Conservation (phyloP, 2,888 invertebrate genomes). For the Rotaria magnacalcarata region DNA sequence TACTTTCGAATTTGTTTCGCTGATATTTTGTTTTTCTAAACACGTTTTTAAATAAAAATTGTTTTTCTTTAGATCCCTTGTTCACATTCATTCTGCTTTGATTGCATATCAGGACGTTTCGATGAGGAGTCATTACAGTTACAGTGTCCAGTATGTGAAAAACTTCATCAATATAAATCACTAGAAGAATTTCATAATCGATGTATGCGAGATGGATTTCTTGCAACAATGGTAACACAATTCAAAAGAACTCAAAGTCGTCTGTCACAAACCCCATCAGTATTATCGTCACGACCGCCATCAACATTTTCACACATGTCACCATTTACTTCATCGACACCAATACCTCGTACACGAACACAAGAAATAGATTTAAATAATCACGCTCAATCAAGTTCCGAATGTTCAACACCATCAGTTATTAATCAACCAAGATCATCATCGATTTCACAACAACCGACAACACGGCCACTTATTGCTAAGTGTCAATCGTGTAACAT, state of each 20-base stretch:
- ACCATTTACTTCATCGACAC: background rate
- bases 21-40: no score
- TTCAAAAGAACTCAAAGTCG: background rate
- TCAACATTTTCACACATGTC: background rate
- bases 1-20: no score
- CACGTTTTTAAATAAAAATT: background rate
- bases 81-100: slow-evolving; percentile 11
- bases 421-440: background rate
- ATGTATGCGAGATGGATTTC: slow-evolving; percentile 1
- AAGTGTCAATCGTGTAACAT: background rate
- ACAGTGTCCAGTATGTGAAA: background rate
- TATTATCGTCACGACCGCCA: background rate
- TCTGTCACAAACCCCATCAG: background rate
- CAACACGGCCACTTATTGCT: background rate
- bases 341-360: background rate
- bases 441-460: background rate
- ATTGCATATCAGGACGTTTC: background rate
- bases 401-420: background rate
- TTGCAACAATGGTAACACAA: background rate
- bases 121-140: background rate
- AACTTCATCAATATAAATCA: background rate
- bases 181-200: background rate
- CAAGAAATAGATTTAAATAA: background rate
- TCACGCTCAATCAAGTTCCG: background rate
- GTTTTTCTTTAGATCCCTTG: background rate